These are phyloP conservation scores for Arenaria interpres DNA, from an alignment of 2,113 vertebrate genomes.

Conservation along the genomic window DNA sequence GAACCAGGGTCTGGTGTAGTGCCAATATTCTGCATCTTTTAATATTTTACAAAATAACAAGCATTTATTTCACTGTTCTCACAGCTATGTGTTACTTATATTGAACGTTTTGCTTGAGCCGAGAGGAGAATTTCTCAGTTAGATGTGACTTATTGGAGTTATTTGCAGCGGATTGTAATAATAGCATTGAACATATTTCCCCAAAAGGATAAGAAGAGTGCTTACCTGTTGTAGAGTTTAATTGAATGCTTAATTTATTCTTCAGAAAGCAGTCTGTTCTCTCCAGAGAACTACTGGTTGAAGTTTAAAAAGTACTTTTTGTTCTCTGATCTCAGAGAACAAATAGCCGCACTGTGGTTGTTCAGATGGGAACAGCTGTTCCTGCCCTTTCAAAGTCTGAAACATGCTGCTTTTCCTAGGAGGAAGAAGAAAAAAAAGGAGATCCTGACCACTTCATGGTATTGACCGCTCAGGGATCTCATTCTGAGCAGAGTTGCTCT, in stretches of 20 bases:
- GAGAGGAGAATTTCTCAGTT: neutral
- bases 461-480: neutral
- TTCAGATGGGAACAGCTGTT: constrained; percentile 11
- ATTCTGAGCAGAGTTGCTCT: neutral
- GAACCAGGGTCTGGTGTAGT: too few relatives aligned
- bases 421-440: neutral
- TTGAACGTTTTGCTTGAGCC: neutral
- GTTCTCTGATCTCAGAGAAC: neutral
- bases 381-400: neutral
- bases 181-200: neutral
- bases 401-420: neutral
- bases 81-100: neutral
- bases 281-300: neutral
- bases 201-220: neutral
- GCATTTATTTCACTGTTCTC: neutral
- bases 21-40: neutral
- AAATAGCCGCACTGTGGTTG: neutral
- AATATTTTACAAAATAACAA: neutral
- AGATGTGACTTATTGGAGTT: neutral
- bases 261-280: constrained; percentile 27
- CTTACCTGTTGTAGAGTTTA: constrained; percentile 38
- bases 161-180: neutral
- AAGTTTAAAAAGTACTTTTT: constrained; percentile 3
- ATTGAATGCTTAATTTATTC: constrained; percentile 52
- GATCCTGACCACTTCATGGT: fast-evolving